Evolutionary conservation across 2,797 vertebrate genomes (phyloP), one percentile per base, ranked within the genome.

Genomic region (Botia almorhae): DNA sequence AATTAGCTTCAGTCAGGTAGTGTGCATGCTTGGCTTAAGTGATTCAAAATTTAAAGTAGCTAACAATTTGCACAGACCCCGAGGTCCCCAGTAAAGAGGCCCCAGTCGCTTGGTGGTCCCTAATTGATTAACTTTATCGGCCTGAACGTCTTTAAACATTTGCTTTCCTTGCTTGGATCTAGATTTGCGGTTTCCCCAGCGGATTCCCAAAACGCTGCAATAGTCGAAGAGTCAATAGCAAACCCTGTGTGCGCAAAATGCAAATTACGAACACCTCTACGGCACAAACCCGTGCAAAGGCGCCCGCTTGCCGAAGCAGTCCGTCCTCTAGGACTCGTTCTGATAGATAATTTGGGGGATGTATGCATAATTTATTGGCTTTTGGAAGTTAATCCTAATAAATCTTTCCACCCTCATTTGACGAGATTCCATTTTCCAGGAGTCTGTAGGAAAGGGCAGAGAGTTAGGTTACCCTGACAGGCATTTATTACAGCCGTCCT

Each of bases 371-470:
- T 94, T 91, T 86, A 94, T 91, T 78, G 58, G 82, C 89, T 90
- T 93, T 89, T 90, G 85, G 88, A 90, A 91, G 90, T 92, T 93
- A 93, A 93, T 94, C 90, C 91, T 90, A 90, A 93, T 94, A 93
- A 93, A 93, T 94, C 90, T 90, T 80, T 83, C 84, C 82, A 82
- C 78, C 85, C 76, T 85, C 83, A 73, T 87, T 89, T 87, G 82
- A 87, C 89, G 90, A 86, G 82, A 90, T 84, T 84, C 82, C 84
- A 87, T 92, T 92, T 90, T 89, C 85, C 68, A 81, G 74, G 74
- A 74, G 85, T 85, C 71, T 82, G 7, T 75, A 71, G 39, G 58
- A 74, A 88, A 90, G 86, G 81, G 87, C 77, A 71, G 83, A 80
- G 84, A 80, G 82, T 69, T 68, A 85, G 84, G 76, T 78, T 82